Evolutionary conservation across 92 coral and sea anemone species (phyloP).

Genomic region (Epizoanthus stellaris): DNA sequence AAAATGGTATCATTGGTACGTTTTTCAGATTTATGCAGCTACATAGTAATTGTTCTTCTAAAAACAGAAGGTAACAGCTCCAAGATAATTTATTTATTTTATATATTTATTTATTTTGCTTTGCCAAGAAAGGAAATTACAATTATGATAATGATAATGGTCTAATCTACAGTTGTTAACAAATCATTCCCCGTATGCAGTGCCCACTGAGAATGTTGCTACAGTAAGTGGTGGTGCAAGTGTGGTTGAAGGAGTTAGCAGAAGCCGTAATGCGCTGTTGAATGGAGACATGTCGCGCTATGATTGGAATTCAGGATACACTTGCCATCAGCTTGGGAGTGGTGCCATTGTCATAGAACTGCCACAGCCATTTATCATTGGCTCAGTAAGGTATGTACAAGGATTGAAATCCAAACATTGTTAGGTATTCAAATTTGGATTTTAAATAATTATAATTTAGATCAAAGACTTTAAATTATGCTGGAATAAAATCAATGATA

Average conservation of each 20-base stretch:
- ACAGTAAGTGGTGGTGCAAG: slow-evolving; percentile 83
- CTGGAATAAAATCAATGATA: no score
- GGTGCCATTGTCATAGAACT: slow-evolving; percentile 96
- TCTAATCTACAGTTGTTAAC: background rate
- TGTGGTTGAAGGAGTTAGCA: slow-evolving; percentile 97
- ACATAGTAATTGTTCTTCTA: background rate
- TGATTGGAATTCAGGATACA: slow-evolving; percentile 99
- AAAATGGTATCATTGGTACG: slow-evolving; percentile 85
- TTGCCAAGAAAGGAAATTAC: background rate
- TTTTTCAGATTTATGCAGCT: background rate
- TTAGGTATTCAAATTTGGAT: no score
- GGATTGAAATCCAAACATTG: background rate
- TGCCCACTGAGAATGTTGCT: slow-evolving; percentile 89
- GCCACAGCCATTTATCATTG: slow-evolving; percentile 87
- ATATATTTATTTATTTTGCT: no score
- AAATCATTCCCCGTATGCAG: slow-evolving; percentile 34
- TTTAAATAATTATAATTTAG: no score
- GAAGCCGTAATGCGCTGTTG: slow-evolving; percentile 95
- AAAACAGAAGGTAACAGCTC: no score
- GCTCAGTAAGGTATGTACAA: slow-evolving; percentile 75
- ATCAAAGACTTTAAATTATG: no score
- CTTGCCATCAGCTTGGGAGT: slow-evolving; percentile 98
- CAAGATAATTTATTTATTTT: no score
- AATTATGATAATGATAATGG: background rate
- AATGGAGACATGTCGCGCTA: slow-evolving; percentile 89